Conservation (phyloP, 2,888 invertebrate genomes). For the Petrolisthes manimaculis region DNA sequence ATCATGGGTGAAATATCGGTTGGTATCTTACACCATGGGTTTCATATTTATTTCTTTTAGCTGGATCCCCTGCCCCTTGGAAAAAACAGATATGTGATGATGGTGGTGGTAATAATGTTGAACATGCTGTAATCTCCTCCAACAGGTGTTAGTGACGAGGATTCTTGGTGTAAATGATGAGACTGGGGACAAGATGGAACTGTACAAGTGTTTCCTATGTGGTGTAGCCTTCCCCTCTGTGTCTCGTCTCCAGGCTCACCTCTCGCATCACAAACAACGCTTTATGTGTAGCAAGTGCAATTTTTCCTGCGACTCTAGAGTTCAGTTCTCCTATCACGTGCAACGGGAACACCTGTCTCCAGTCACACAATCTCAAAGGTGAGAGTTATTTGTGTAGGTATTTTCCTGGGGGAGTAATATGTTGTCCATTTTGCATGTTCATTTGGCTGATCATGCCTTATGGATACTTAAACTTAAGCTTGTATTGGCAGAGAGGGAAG, state of each 20-base stretch:
- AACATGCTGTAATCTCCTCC: no score
- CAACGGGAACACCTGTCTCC: conserved; percentile 56
- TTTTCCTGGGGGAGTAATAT: background rate
- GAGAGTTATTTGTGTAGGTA: background rate
- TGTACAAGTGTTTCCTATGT: conserved; percentile 61
- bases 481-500: background rate
- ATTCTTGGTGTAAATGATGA: conserved; percentile 59
- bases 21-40: no score
- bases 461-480: background rate
- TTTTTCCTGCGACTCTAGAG: conserved; percentile 59
- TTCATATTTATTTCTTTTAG: no score
- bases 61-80: no score
- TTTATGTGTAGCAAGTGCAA: conserved; percentile 59
- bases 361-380: conserved; percentile 25
- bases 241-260: conserved; percentile 57
- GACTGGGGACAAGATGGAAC: conserved; percentile 62
- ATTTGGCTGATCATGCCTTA: background rate
- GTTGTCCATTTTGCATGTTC: background rate
- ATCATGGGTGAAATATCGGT: no score
- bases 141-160: conserved; percentile 54
- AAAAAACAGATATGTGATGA: no score
- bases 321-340: conserved; percentile 59
- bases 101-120: no score
- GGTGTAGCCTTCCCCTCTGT: conserved; percentile 55
- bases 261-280: conserved; percentile 54